Conservation (phyloP, 2,113 vertebrate species). For the Holacanthus passer region DNA sequence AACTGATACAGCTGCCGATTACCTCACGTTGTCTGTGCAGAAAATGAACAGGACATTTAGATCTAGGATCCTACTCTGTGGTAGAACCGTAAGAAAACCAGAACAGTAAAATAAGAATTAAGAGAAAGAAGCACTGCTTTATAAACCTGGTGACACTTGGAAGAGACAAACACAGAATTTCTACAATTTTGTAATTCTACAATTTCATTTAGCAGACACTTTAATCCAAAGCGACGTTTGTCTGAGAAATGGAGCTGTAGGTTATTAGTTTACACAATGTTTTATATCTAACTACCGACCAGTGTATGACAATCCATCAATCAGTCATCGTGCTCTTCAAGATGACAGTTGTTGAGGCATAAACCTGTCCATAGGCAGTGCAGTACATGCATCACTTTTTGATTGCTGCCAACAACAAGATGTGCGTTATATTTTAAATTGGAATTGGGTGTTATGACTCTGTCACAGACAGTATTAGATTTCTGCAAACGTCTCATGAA, state of each 20-base stretch:
- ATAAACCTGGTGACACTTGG: neutral
- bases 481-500: slow-evolving; percentile 37
- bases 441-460: slow-evolving; percentile 17
- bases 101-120: neutral
- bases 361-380: neutral
- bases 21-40: neutral
- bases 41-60: neutral
- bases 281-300: neutral
- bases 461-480: slow-evolving; percentile 16
- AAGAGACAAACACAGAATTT: slow-evolving; percentile 5
- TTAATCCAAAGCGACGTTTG: too few relatives aligned
- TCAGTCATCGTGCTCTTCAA: slow-evolving; percentile 8
- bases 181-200: too few relatives aligned
- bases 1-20: neutral
- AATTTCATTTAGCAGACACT: too few relatives aligned
- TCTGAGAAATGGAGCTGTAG: neutral
- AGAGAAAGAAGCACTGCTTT: too few relatives aligned
- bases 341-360: slow-evolving; percentile 33
- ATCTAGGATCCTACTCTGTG: neutral
- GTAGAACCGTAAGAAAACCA: neutral
- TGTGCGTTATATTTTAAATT: slow-evolving; percentile 20
- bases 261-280: neutral
- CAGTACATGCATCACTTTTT: neutral
- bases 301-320: slow-evolving; percentile 3
- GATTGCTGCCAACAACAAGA: neutral